phyloP scores from a whole-genome alignment of 2,113 vertebrate genomes.

The Vulpes lagopus region DNA sequence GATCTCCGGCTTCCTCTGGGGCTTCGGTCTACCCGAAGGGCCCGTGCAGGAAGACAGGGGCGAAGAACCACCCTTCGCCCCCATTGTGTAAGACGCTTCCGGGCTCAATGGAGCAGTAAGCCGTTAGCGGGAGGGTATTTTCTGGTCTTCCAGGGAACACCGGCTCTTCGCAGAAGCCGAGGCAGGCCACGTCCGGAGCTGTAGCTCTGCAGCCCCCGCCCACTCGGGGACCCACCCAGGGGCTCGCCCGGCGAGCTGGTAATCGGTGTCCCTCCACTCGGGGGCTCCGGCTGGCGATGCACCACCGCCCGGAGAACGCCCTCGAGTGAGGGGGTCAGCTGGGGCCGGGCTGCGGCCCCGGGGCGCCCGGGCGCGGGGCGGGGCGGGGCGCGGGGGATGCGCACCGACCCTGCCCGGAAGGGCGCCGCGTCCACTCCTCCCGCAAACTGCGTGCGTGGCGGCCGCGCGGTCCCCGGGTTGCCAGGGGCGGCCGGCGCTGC shows the following conservation, averaged over 20 bases:
- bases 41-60: neutral
- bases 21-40: neutral
- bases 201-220: neutral
- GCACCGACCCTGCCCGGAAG: neutral
- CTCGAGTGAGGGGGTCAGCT: neutral
- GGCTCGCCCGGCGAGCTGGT: neutral
- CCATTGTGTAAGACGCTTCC: constrained; percentile 49
- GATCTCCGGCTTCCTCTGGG: neutral
- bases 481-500: neutral
- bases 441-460: neutral
- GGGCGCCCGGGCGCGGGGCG: neutral
- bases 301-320: neutral
- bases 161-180: neutral
- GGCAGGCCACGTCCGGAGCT: neutral
- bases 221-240: neutral
- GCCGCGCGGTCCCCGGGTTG: neutral
- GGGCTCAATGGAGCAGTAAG: neutral
- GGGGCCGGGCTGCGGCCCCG: neutral
- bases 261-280: neutral
- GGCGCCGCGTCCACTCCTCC: neutral
- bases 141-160: neutral
- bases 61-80: neutral
- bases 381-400: neutral
- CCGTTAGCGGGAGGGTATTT: neutral
- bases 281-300: neutral